Conservation (phyloP, 2,797 vertebrate species). For the Setipinna tenuifilis region DNA sequence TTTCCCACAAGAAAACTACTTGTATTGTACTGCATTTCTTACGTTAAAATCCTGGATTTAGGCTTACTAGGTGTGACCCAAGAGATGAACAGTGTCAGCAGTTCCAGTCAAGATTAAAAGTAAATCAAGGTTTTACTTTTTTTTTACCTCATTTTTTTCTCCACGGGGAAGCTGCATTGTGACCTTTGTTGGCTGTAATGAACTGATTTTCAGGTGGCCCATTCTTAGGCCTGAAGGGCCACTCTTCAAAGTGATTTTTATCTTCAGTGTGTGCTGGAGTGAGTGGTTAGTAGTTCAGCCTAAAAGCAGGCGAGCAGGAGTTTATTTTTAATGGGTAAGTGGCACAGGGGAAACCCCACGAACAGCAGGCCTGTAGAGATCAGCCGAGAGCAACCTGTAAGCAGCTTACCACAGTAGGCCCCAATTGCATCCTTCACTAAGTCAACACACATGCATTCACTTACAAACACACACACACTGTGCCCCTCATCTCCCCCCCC, state of each 20-base stretch:
- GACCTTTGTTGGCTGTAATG: constrained; percentile 7
- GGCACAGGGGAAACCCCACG: constrained; percentile 20
- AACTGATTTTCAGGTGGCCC: constrained; percentile 17
- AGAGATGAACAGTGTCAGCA: neutral
- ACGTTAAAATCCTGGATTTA: constrained; percentile 14
- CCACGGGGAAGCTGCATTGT: neutral
- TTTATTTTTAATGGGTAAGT: constrained; percentile 26
- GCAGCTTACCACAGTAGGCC: constrained; percentile 41
- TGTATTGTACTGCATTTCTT: neutral
- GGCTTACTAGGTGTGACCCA: neutral
- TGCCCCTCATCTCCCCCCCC: constrained; percentile 30
- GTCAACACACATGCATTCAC: constrained; percentile 28
- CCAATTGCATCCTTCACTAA: constrained; percentile 20
- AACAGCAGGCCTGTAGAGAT: constrained; percentile 14
- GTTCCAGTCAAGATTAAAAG: neutral
- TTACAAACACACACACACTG: constrained; percentile 26
- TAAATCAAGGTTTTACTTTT: neutral
- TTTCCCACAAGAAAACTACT: neutral
- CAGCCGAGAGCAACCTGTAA: constrained; percentile 26
- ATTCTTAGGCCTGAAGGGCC: neutral
- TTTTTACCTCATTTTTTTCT: neutral
- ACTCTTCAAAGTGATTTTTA: constrained; percentile 10
- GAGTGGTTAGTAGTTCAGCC: constrained; percentile 22
- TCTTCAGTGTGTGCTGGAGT: neutral
- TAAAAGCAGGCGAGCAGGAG: constrained; percentile 3